Conservation (phyloP, 2,113 vertebrate genomes). For the Eurystomus gularis region DNA sequence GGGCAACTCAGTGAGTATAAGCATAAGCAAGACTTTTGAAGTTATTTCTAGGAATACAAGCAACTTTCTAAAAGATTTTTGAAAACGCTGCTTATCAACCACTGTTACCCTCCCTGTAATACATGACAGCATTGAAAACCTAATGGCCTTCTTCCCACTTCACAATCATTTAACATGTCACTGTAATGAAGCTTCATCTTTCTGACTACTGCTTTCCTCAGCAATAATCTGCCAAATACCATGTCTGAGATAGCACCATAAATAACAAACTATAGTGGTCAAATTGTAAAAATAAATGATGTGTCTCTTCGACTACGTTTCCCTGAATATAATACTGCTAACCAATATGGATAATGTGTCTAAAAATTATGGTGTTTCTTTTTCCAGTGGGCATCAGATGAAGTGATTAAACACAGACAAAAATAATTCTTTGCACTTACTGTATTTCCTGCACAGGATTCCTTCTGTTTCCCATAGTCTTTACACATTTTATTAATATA, state of each 20-base stretch:
- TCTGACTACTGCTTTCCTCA: neutral
- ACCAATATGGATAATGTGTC: neutral
- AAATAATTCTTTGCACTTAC: conserved; percentile 1
- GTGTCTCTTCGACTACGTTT: neutral
- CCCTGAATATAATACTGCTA: neutral
- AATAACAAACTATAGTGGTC: neutral
- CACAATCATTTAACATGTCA: neutral
- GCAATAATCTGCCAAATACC: neutral
- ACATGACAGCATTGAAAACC: neutral
- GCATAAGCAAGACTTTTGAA: neutral
- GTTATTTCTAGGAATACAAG: neutral
- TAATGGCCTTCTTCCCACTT: neutral
- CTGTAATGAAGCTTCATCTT: neutral
- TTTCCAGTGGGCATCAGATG: neutral
- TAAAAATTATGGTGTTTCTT: neutral
- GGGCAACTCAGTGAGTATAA: neutral
- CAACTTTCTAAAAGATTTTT: neutral
- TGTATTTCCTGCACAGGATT: neutral
- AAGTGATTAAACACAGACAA: neutral
- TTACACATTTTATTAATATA: neutral
- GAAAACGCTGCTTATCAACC: neutral
- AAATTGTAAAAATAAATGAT: conserved; percentile 25
- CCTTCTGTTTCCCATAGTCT: neutral
- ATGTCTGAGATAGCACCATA: neutral
- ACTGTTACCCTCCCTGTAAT: neutral